Conservation (phyloP, 2,888 invertebrate species). For the Troides oblongomaculatus region DNA sequence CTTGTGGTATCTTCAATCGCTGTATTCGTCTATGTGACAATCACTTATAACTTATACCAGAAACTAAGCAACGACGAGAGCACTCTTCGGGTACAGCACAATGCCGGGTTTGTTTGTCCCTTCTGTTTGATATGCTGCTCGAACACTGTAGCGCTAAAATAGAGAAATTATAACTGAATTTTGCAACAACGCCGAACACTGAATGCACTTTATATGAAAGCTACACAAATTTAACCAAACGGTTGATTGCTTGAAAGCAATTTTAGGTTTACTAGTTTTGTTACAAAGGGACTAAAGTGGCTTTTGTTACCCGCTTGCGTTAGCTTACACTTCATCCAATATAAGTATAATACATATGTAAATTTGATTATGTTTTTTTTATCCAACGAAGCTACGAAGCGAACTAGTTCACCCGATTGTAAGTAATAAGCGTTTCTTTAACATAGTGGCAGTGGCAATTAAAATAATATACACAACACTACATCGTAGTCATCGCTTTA, state of each 20-base stretch:
- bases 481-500: too few relatives aligned
- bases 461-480: too few relatives aligned
- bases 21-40: neutral
- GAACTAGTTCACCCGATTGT: too few relatives aligned
- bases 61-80: constrained; percentile 38
- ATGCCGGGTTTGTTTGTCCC: constrained; percentile 59
- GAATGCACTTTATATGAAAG: constrained; percentile 40
- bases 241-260: constrained; percentile 28
- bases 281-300: constrained; percentile 22
- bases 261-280: constrained; percentile 24
- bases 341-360: neutral
- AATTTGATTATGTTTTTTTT: neutral
- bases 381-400: too few relatives aligned
- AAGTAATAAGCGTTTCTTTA: too few relatives aligned
- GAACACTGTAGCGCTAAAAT: constrained; percentile 47
- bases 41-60: constrained; percentile 32
- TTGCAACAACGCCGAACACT: constrained; percentile 51
- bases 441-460: too few relatives aligned
- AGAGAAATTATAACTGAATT: constrained; percentile 64
- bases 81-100: constrained; percentile 52
- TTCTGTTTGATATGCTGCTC: constrained; percentile 54
- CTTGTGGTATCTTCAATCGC: neutral
- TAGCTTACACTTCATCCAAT: neutral
- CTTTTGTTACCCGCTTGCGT: constrained; percentile 1
- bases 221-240: constrained; percentile 32